A percentile compares a stretch with the other conserved stretches of the same genome.
These are phyloP conservation scores for Tor tambroides DNA, from an alignment of 2,113 vertebrate genomes.

Conservation along the genomic window DNA sequence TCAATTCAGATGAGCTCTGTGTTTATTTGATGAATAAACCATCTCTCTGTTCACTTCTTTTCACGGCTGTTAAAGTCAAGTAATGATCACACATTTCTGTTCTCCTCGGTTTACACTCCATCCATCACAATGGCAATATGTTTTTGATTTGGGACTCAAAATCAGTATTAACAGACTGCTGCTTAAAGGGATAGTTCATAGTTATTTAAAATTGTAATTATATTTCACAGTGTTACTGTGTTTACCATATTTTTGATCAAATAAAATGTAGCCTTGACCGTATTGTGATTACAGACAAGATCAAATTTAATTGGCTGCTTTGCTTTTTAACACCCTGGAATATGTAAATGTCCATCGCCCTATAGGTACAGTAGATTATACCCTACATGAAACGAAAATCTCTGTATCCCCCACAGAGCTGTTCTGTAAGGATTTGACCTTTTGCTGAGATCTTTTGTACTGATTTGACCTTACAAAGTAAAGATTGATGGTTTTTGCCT, in stretches of 20 bases:
- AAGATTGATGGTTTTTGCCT: not conserved
- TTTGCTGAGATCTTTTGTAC: not conserved
- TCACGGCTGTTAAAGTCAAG: constrained; percentile 40
- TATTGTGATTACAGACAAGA: not conserved
- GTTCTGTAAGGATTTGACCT: not conserved
- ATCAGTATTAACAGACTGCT: not conserved
- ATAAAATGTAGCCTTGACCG: too few species aligned
- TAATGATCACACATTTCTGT: constrained; percentile 4
- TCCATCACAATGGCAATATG: not conserved
- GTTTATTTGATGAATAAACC: constrained; percentile 35
- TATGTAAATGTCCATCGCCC: not conserved
- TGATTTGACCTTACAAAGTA: not conserved
- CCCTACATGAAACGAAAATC: not conserved
- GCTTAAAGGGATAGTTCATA: not conserved
- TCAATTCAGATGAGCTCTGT: constrained; percentile 34
- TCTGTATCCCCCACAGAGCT: not conserved
- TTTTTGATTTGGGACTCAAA: not conserved
- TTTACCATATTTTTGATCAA: not conserved
- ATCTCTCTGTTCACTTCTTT: constrained; percentile 2
- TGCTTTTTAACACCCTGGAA: not conserved
- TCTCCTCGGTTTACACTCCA: not conserved
- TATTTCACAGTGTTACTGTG: not conserved
- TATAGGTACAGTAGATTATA: not conserved
- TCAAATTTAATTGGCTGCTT: not conserved
- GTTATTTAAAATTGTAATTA: not conserved